A percentile compares a stretch with the other conserved stretches of the same genome.
phyloP scores from a whole-genome alignment of 2,797 vertebrate species.

The Enteromius radiatus region DNA sequence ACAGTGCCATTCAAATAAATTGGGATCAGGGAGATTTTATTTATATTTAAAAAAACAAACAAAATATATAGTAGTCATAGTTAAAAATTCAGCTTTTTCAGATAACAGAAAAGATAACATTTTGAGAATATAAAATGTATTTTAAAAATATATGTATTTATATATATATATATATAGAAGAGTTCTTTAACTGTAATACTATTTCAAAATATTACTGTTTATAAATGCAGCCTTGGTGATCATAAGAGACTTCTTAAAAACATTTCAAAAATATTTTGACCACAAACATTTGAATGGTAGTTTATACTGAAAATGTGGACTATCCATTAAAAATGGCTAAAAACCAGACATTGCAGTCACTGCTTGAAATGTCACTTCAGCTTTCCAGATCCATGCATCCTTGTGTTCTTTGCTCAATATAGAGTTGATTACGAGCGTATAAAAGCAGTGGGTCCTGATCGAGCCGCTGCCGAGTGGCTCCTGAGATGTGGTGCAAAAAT shows the following conservation, averaged over 20 bases:
- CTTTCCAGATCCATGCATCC: neutral
- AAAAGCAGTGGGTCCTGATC: conserved; percentile 85
- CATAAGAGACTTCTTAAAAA: neutral
- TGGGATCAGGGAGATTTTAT: neutral
- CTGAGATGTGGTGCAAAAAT: conserved; percentile 92
- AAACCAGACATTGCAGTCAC: neutral
- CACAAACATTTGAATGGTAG: neutral
- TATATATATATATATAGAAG: neutral
- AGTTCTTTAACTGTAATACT: neutral
- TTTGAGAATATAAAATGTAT: neutral
- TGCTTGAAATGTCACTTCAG: neutral
- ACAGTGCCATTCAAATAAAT: no score
- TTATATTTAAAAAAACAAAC: neutral
- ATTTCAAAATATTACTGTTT: neutral
- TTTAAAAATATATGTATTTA: neutral
- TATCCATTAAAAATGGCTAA: neutral
- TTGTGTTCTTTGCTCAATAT: conserved; percentile 26
- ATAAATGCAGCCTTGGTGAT: neutral
- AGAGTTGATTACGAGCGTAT: conserved; percentile 95
- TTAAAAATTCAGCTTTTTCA: neutral
- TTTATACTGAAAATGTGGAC: neutral
- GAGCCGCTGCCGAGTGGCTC: conserved; percentile 94
- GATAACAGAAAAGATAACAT: neutral
- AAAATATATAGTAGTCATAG: no score
- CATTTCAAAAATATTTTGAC: neutral